These are phyloP conservation scores for Furcula furcula DNA, from an alignment of 2,888 invertebrate genomes.

Conservation along the genomic window DNA sequence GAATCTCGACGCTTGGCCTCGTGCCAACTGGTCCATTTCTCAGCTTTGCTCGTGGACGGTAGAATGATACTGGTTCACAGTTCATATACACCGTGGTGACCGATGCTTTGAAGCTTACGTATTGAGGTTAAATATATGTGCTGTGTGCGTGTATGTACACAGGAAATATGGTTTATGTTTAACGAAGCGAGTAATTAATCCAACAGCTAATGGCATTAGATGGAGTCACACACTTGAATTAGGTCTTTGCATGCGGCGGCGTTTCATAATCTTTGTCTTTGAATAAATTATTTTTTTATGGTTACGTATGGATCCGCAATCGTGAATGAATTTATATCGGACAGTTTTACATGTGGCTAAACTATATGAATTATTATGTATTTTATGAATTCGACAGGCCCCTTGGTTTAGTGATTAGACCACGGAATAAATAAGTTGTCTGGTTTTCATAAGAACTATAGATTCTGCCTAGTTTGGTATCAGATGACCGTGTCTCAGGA, in stretches of 20 bases:
- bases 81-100: slow-evolving; percentile 66
- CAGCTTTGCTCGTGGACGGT: slow-evolving; percentile 49
- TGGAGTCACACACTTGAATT: slow-evolving; percentile 37
- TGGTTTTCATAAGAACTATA: too few species aligned
- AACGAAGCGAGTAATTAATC: slow-evolving; percentile 69
- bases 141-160: slow-evolving; percentile 41
- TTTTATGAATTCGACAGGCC: too few species aligned
- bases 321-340: slow-evolving; percentile 17
- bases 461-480: too few species aligned
- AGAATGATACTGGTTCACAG: slow-evolving; percentile 72
- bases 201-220: slow-evolving; percentile 54
- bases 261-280: slow-evolving; percentile 32
- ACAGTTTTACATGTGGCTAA: slow-evolving; percentile 1
- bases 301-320: slow-evolving; percentile 3
- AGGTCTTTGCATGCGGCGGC: slow-evolving; percentile 32
- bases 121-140: slow-evolving; percentile 65
- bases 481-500: too few species aligned
- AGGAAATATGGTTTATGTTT: slow-evolving; percentile 66
- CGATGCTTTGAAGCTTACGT: slow-evolving; percentile 66
- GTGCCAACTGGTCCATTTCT: slow-evolving; percentile 73
- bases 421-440: too few species aligned
- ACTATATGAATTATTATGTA: too few species aligned
- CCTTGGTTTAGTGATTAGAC: too few species aligned
- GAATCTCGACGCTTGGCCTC: slow-evolving; percentile 52
- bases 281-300: slow-evolving; percentile 8